Conservation (phyloP, 2,113 vertebrate genomes). For the Notechis scutatus region DNA sequence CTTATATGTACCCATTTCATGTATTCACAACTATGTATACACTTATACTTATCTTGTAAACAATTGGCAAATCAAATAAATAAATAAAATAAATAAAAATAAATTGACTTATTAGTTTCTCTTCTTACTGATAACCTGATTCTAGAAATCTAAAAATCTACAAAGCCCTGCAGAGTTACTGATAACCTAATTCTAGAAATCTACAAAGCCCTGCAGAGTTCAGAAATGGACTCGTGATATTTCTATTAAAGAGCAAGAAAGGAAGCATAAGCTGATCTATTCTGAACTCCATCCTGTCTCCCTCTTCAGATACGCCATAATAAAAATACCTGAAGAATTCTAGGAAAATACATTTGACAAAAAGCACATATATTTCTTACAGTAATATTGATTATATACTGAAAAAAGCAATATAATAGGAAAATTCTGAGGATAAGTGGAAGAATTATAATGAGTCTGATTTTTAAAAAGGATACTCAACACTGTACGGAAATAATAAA, state of each 20-base stretch:
- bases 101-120: not conserved
- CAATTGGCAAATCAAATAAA: too few species aligned
- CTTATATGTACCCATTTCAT: too few species aligned
- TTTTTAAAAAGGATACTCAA: not conserved
- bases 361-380: not conserved
- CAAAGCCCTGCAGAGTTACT: not conserved
- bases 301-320: not conserved
- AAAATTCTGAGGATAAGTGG: not conserved
- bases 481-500: not conserved
- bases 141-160: constrained; percentile 1
- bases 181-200: constrained; percentile 11
- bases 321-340: not conserved
- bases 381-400: not conserved
- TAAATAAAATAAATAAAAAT: too few species aligned
- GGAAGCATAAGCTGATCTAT: not conserved
- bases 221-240: not conserved
- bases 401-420: not conserved
- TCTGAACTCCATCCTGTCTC: not conserved
- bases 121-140: not conserved
- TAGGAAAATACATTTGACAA: not conserved
- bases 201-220: constrained; percentile 2
- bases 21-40: too few species aligned
- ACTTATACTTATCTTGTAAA: too few species aligned
- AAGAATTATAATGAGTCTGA: not conserved
- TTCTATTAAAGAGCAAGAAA: not conserved